Evolutionary conservation across 2,888 invertebrate species (phyloP), one percentile per base, ranked within the genome.

Genomic region (Oxyscelio sp.): DNA sequence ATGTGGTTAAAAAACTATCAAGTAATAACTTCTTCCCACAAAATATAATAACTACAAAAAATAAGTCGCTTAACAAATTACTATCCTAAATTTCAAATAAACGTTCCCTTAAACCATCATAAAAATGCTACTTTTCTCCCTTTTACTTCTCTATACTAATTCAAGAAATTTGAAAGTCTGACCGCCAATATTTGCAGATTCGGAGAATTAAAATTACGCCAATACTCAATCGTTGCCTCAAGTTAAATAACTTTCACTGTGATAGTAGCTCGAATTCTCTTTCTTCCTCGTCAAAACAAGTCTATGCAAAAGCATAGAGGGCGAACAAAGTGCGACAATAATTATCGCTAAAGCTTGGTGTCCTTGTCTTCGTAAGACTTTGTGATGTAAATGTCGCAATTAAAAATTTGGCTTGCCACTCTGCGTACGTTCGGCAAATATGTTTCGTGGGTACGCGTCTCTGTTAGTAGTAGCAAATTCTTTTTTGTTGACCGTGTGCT

Each of bases 351-450:
- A 54, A 43, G 61, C 43, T 61, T 9, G 34, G 9, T 21, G 24
- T 43, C 61, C 11, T 66, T 66, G 66, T 66, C 34, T 11, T 34
- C 34, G 34, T 6, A 2, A 11, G 1, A 34, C 34, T 9, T 34
- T 34, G 34, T 34, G 27, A 66, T 66, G 66, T 22, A 66, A 66
- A 66, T 66, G 66, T 21, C 40, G 66, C 66, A 66, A 66, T 66
- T 66, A 66, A 66, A 66, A 66, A 66, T 66, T 66, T 66, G 48
- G 65, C 19, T n/a, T 1, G 34, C 19, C 56, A 6, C 11, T 15
- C 11, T 56, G n/a, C 31, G 27, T 11, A 2, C 17, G 27, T 6
- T 27, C 27, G 27, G 6, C 27, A 27, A 27, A 27, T 27, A 27
- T 6, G 27, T 27, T 34, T 34, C 34, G 34, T 34, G 34, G 34